Evolutionary conservation across 2,888 invertebrate genomes (phyloP).

Genomic region (Apodemia duryi): DNA sequence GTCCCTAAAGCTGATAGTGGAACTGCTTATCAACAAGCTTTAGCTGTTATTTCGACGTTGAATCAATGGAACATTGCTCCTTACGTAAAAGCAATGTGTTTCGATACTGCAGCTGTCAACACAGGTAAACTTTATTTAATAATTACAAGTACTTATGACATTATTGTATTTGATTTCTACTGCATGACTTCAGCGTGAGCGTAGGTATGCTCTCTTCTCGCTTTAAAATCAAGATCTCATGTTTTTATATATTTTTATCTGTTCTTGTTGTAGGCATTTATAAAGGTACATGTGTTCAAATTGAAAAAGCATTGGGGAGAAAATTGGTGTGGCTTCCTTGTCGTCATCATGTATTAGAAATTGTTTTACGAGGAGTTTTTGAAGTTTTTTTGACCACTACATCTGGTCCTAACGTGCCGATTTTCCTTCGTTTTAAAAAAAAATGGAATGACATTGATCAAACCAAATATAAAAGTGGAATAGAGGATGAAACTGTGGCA

Average conservation of each 20-base stretch:
- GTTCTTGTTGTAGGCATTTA: background rate
- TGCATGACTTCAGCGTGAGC: too few relatives aligned
- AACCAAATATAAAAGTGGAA: background rate
- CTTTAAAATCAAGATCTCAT: too few relatives aligned
- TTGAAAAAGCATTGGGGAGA: background rate
- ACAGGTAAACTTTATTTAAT: background rate
- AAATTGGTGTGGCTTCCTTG: background rate
- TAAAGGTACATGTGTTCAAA: background rate
- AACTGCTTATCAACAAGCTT: background rate
- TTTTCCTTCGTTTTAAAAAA: background rate
- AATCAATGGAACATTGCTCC: too few relatives aligned
- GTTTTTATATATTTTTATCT: too few relatives aligned
- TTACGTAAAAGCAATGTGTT: slow-evolving; percentile 4
- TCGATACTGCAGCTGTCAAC: background rate
- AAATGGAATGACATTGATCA: background rate
- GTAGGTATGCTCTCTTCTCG: too few relatives aligned
- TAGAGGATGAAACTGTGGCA: background rate
- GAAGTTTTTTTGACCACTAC: background rate
- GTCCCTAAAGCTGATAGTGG: background rate
- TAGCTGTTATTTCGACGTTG: too few relatives aligned
- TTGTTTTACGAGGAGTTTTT: background rate
- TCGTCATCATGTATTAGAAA: background rate
- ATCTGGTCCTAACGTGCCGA: background rate
- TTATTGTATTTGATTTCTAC: too few relatives aligned
- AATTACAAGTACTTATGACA: too few relatives aligned